A percentile compares a stretch with the other conserved stretches of the same genome.
phyloP scores from a whole-genome alignment of 1,140 invertebrate species.

The Drosophila burlai region DNA sequence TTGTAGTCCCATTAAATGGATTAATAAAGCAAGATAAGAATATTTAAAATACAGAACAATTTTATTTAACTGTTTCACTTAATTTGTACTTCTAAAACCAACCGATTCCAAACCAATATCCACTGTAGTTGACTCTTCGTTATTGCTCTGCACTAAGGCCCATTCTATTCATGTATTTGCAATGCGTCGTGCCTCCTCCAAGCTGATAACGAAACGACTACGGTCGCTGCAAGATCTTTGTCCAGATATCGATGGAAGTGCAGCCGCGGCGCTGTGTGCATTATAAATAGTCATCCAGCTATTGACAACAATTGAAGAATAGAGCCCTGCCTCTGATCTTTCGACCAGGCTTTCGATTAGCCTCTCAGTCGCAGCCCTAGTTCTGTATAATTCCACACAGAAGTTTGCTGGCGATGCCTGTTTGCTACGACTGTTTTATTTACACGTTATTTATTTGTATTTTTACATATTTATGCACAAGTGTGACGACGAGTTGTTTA shows the following conservation, averaged over 20 bases:
- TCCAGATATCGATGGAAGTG: slow-evolving; percentile 14
- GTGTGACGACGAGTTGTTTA: slow-evolving; percentile 66
- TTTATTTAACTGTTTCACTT: neutral
- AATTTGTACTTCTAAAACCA: neutral
- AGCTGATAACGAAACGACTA: slow-evolving; percentile 19
- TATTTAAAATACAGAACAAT: neutral
- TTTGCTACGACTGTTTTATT: slow-evolving; percentile 23
- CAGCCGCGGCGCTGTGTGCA: slow-evolving; percentile 20
- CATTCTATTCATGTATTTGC: slow-evolving; percentile 3
- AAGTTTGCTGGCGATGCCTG: slow-evolving; percentile 20
- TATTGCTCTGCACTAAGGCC: slow-evolving; percentile 12
- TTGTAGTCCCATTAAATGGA: neutral
- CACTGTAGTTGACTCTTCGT: slow-evolving; percentile 22
- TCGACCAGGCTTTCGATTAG: slow-evolving; percentile 1
- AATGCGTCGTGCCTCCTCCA: slow-evolving; percentile 30
- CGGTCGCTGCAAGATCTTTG: slow-evolving; percentile 15
- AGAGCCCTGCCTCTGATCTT: neutral
- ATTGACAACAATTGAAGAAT: slow-evolving; percentile 67
- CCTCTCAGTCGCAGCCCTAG: neutral
- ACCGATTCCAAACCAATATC: neutral
- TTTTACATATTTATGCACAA: slow-evolving; percentile 64
- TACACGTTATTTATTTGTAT: slow-evolving; percentile 69
- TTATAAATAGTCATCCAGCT: slow-evolving; percentile 66
- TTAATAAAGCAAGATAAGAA: too few relatives aligned
- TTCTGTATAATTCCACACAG: slow-evolving; percentile 23